Evolutionary conservation across 2,113 vertebrate species (phyloP), one percentile per base, ranked within the genome.

Genomic region (Leuciscus idus): DNA sequence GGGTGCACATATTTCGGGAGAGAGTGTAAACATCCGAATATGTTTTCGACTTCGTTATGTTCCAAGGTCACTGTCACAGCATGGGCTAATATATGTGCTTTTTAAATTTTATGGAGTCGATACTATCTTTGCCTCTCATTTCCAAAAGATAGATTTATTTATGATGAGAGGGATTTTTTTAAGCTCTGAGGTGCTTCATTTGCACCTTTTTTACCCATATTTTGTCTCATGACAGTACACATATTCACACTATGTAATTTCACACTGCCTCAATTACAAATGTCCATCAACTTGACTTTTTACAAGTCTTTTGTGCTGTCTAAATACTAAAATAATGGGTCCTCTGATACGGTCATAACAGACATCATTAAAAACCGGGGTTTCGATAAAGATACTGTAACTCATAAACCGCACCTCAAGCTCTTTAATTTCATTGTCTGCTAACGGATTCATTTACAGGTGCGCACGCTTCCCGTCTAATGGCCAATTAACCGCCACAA

Each of bases 301-400:
- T 26, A 46, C 48, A 74, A 74, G 39, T 74, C 12, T 74, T 74
- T 48, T 23, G 0, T 74, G 72, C 72, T 46, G 39, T 48, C 72
- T 48, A 48, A 74, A 74, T 74, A 74, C 43, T 74, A 33, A 33
- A 33, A 33, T 26, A 74, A 74, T 74, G 48, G 72, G 39, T 74
- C 72, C 72, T 74, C 39, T 74, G 39, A 74, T 46, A 46, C 5
- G 11, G 23, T 46, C 39, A 73, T 73, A 46, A 13, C 70, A 6
- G 70, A 73, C 70, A 73, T 73, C 39, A 74, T 74, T 74, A 74
- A 74, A 43, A 74, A 43, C 23, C 5, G 12, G 23, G n/a, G 11
- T 48, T 74, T 74, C 23, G 23, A 23, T 74, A 74, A 74, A 74
- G 43, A 48, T 74, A 48, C 23, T 48, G 72, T 48, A 74, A 74